phyloP scores from a whole-genome alignment of 2,888 invertebrate genomes.

The Autographa gamma region DNA sequence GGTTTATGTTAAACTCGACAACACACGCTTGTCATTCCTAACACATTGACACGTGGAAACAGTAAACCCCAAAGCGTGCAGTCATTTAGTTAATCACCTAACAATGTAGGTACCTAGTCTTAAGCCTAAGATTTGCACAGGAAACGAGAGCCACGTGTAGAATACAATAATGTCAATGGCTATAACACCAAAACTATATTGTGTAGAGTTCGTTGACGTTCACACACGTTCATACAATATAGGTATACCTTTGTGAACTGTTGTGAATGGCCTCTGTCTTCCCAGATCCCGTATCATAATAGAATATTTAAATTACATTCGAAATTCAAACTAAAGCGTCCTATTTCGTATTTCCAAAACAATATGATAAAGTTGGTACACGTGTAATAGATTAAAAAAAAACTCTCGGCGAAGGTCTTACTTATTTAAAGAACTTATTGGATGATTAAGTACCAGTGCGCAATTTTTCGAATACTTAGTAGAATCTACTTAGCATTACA shows the following conservation, averaged over 20 bases:
- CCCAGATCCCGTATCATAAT: slow-evolving; percentile 25
- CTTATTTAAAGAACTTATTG: neutral
- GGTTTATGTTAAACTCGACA: neutral
- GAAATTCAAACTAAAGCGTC: slow-evolving; percentile 16
- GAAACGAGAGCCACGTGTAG: slow-evolving; percentile 46
- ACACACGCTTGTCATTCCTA: slow-evolving; percentile 8
- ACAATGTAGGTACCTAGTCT: slow-evolving; percentile 36
- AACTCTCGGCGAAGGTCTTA: neutral
- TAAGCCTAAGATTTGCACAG: slow-evolving; percentile 37
- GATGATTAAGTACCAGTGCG: neutral
- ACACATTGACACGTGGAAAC: slow-evolving; percentile 13
- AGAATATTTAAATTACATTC: slow-evolving; percentile 52
- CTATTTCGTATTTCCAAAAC: slow-evolving; percentile 24
- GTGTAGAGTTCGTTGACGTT: slow-evolving; percentile 40
- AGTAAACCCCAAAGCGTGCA: slow-evolving; percentile 6
- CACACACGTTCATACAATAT: slow-evolving; percentile 11
- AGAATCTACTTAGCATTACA: no score
- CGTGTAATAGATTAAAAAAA: slow-evolving; percentile 7
- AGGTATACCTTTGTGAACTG: slow-evolving; percentile 23
- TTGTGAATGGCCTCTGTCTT: slow-evolving; percentile 25
- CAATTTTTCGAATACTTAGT: no score
- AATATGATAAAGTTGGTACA: slow-evolving; percentile 24
- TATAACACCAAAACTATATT: slow-evolving; percentile 20
- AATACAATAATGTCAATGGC: slow-evolving; percentile 37
- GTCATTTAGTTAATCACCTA: slow-evolving; percentile 20